Percentiles rank a stretch among this genome's conserved stretches.
Evolutionary conservation across 2,113 vertebrate species (phyloP).

Genomic region (Amblyornis subalaris): DNA sequence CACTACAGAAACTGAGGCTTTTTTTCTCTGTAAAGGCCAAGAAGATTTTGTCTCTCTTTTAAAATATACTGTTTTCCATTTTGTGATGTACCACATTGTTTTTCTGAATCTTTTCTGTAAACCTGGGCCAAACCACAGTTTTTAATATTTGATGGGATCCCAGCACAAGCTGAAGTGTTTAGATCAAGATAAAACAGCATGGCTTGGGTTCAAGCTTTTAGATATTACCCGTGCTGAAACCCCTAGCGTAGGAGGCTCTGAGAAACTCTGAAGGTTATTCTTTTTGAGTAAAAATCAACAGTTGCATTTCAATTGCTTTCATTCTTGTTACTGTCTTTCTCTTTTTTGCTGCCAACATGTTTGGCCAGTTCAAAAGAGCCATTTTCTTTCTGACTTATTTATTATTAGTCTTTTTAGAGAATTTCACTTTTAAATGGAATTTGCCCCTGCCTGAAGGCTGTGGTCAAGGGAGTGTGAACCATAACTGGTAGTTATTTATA

Average conservation of each 20-base stretch:
- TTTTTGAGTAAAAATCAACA: neutral
- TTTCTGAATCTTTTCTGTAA: neutral
- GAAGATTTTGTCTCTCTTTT: neutral
- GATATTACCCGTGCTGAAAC: neutral
- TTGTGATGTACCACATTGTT: neutral
- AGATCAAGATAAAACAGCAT: slow-evolving; percentile 3
- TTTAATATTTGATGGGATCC: slow-evolving; percentile 28
- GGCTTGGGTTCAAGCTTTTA: neutral
- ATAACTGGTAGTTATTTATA: neutral
- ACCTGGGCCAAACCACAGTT: slow-evolving; percentile 2
- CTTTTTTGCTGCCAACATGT: slow-evolving; percentile 5
- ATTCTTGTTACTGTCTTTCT: neutral
- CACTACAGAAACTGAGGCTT: neutral
- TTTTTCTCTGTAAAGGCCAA: neutral
- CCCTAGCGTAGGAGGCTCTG: neutral
- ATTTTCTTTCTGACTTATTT: neutral
- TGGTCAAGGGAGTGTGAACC: neutral
- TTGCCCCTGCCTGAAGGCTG: neutral
- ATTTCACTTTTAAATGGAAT: slow-evolving; percentile 26
- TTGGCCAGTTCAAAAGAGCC: neutral
- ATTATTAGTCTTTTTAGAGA: neutral
- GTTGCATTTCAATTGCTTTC: neutral
- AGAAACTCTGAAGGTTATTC: neutral
- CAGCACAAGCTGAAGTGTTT: neutral
- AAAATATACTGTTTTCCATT: neutral